Percentiles rank a stretch among this genome's conserved stretches.
Evolutionary conservation across 1,140 invertebrate species (phyloP).

Genomic region (Zaprionus inermis): DNA sequence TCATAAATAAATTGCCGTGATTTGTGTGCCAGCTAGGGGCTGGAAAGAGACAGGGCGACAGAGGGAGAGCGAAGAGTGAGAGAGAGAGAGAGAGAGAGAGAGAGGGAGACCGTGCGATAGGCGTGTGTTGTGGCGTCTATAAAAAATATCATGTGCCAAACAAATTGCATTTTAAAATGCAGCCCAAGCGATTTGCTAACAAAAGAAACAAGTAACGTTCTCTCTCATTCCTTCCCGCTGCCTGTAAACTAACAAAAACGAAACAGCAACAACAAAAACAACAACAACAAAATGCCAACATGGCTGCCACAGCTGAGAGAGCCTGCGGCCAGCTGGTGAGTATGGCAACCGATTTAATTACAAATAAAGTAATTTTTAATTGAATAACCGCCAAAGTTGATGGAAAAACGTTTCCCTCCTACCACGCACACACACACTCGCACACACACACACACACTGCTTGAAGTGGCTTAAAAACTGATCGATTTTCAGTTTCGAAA

Average conservation of each 20-base stretch:
- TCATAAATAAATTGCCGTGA: slow-evolving; percentile 82
- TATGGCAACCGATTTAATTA: slow-evolving; percentile 78
- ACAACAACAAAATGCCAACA: slow-evolving; percentile 36
- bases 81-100: slow-evolving; percentile 2
- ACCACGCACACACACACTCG: slow-evolving; percentile 23
- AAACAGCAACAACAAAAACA: neutral
- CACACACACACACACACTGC: slow-evolving; percentile 3
- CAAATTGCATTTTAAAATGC: slow-evolving; percentile 76
- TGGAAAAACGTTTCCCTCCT: slow-evolving; percentile 59
- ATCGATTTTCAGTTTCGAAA: slow-evolving; percentile 61
- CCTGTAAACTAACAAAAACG: neutral
- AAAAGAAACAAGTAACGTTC: slow-evolving; percentile 46
- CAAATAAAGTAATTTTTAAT: slow-evolving; percentile 84
- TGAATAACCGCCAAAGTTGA: slow-evolving; percentile 82
- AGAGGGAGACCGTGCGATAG: slow-evolving; percentile 1
- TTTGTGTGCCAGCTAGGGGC: slow-evolving; percentile 63
- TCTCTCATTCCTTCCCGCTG: neutral
- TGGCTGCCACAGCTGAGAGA: slow-evolving; percentile 40
- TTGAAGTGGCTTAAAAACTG: slow-evolving; percentile 49
- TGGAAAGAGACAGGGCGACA: neutral
- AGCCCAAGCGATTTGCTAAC: slow-evolving; percentile 71
- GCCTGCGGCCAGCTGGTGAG: slow-evolving; percentile 30
- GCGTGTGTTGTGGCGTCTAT: slow-evolving; percentile 19
- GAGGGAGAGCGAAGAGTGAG: slow-evolving; percentile 31
- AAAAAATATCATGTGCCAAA: slow-evolving; percentile 61